Base-by-base conservation (phyloP, 37 sponge, comb jelly and placozoan genomes). In the Agelas oroides region DNA sequence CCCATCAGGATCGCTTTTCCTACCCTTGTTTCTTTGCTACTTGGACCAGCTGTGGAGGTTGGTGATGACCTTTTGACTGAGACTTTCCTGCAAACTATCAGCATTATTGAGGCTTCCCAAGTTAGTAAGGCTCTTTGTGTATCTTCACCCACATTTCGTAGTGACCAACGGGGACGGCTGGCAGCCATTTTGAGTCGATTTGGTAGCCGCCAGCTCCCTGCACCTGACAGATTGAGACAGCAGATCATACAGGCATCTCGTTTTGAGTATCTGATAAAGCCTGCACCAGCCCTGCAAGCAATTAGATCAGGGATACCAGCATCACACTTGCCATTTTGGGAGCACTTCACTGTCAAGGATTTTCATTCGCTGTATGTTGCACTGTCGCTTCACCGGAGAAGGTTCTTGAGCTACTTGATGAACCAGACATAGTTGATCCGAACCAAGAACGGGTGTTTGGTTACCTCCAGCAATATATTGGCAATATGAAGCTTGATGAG, bases 391-490 rank as follows among this genome's bases (percentile, higher is more conserved):
- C 76, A 20, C 67, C 84, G 1, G 33, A 0, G 0, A 84, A 73
- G 27, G 75, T 84, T 0, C 32, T 84, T 1, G 53, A 21, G 15
- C 25, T 75, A 1, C 15, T 84, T 34, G 54, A 41, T 2, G 83
- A 82, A 1, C 54, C 76, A 30, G 56, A 55, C 1, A 3, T 27
- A 16, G 13, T 6, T 18, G 64, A 73, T 46, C 38, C 63, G 6
- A 32, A 11, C 21, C 65, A 84, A 39, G 57, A 37, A n/a, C 60
- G 84, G 2, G 84, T 84, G 0, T 74, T 75, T 38, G 38, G 37
- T 33, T 84, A 84, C 37, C 41, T 84, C 14, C 6, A 27, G 2
- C 65, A 84, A 21, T 72, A 64, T 12, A 63, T 84, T 27, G 84
- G 75, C 21, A 62, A n/a, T 34, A 63, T 84, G 84, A 63, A 40